Evolutionary conservation across 2,888 invertebrate species (phyloP).

Genomic region (Diadromus collaris): DNA sequence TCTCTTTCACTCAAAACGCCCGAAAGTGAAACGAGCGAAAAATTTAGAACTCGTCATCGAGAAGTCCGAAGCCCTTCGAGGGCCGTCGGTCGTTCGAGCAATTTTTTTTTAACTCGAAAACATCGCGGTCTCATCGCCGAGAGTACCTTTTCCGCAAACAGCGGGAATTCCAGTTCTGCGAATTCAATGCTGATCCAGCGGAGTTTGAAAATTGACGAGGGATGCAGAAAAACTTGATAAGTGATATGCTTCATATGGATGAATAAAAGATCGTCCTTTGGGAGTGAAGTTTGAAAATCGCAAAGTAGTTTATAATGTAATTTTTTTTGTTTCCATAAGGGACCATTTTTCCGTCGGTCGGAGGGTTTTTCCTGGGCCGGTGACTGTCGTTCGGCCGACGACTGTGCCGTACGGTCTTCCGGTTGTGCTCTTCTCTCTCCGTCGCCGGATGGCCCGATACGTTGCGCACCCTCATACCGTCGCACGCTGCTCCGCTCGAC

Average conservation of each 20-base stretch:
- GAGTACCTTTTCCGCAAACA: too few species aligned
- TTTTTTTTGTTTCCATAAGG: background rate
- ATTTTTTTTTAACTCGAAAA: background rate
- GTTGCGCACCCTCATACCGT: constrained; percentile 22
- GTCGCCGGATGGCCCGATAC: constrained; percentile 3
- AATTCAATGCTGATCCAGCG: too few species aligned
- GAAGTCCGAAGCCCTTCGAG: background rate
- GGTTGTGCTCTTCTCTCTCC: background rate
- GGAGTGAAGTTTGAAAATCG: too few species aligned
- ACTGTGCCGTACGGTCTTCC: background rate
- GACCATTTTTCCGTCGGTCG: background rate
- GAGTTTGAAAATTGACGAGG: too few species aligned
- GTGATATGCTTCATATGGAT: too few species aligned
- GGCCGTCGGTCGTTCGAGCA: background rate
- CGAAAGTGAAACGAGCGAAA: constrained; percentile 1
- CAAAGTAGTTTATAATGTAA: background rate
- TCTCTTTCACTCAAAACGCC: constrained; percentile 20
- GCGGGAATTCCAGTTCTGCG: too few species aligned
- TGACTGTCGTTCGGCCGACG: background rate
- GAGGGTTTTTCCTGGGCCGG: background rate
- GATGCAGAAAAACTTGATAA: too few species aligned
- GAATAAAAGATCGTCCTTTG: too few species aligned
- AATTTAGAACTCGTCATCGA: background rate
- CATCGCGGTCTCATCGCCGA: background rate
- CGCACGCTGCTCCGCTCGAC: constrained; percentile 27